Evolutionary conservation across 1,140 invertebrate genomes (phyloP).

Genomic region (Bilobella aurantiaca): DNA sequence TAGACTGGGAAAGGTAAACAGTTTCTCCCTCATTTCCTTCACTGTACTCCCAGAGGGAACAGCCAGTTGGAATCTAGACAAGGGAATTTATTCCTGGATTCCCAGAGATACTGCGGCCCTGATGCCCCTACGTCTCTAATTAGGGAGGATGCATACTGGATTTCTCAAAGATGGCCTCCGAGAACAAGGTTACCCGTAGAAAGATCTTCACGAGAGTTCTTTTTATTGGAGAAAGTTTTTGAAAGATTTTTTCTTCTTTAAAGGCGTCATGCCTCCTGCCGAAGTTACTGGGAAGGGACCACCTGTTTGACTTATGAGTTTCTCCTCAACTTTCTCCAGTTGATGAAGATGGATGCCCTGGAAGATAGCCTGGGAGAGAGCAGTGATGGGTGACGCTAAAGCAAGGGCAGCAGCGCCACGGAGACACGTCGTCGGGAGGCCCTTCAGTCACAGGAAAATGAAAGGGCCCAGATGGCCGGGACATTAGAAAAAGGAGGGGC

Average conservation of each 20-base stretch:
- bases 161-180: background rate
- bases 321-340: conserved; percentile 14
- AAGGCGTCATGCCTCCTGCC: background rate
- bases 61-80: no score
- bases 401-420: background rate
- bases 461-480: background rate
- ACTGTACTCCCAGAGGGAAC: no score
- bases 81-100: no score
- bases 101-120: background rate
- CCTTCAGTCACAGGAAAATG: background rate
- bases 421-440: background rate
- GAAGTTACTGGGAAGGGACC: conserved; percentile 10
- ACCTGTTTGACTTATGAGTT: conserved; percentile 34
- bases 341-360: conserved; percentile 27
- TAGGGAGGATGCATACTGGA: no score
- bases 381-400: background rate
- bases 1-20: background rate
- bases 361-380: no score
- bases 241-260: no score
- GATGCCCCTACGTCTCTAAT: no score
- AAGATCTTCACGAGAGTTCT: background rate
- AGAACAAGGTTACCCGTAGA: background rate
- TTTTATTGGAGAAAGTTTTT: background rate
- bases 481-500: background rate
- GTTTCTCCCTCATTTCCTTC: background rate